These are phyloP conservation scores for Drosophila mimetica DNA, from an alignment of 2,888 invertebrate genomes.

Conservation along the genomic window DNA sequence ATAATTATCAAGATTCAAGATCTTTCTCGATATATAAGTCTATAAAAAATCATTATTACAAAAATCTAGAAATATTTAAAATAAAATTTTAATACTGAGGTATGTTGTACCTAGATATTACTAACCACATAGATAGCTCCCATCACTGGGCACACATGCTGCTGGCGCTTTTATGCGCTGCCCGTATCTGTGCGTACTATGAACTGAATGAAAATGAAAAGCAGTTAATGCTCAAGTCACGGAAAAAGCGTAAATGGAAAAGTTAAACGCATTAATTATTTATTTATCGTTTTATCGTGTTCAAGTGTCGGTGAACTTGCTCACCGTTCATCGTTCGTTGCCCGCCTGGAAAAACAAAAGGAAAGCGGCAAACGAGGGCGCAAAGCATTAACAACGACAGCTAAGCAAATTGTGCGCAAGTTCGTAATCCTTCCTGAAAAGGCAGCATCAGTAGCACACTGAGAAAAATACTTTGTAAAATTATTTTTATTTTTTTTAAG, in stretches of 20 bases:
- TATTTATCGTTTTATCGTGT: constrained; percentile 76
- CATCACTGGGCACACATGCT: constrained; percentile 8
- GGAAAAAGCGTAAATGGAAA: constrained; percentile 80
- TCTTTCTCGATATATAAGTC: too few species aligned
- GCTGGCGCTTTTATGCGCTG: constrained; percentile 7
- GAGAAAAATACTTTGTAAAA: background rate
- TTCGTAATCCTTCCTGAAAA: constrained; percentile 57
- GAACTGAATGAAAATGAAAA: constrained; percentile 77
- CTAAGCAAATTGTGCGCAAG: constrained; percentile 71
- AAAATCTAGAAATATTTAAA: too few species aligned
- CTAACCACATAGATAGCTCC: background rate
- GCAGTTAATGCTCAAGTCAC: constrained; percentile 77
- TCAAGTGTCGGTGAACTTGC: constrained; percentile 79
- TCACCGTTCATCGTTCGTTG: constrained; percentile 36
- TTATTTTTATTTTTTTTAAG: too few species aligned
- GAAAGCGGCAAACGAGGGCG: constrained; percentile 29
- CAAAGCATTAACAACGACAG: constrained; percentile 49
- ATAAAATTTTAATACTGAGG: too few species aligned
- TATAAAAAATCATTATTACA: too few species aligned
- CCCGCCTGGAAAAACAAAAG: constrained; percentile 42
- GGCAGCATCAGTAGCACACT: constrained; percentile 20
- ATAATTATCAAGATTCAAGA: too few species aligned
- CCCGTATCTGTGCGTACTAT: constrained; percentile 38
- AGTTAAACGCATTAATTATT: constrained; percentile 82
- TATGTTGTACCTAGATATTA: background rate